Conservation (phyloP, 2,888 invertebrate genomes). For the Microctonus brassicae region DNA sequence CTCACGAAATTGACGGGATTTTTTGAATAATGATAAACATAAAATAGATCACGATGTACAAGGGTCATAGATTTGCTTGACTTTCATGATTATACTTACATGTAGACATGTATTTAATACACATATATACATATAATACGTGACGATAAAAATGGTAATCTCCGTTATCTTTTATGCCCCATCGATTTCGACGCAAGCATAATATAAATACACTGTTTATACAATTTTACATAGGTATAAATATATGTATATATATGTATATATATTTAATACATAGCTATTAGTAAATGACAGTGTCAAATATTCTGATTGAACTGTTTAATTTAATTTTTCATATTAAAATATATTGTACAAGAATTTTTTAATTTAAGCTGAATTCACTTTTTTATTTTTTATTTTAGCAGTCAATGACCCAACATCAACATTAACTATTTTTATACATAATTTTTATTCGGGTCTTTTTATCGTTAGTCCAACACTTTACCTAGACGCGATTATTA, state of each 20-base stretch:
- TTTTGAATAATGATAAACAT: neutral
- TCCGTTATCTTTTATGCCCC: constrained; percentile 11
- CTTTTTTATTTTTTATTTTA: too few species aligned
- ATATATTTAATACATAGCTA: too few species aligned
- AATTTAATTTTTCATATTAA: neutral
- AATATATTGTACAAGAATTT: too few species aligned
- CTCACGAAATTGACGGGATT: neutral
- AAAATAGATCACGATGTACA: neutral
- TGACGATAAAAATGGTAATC: constrained; percentile 12
- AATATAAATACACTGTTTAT: neutral
- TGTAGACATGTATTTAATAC: neutral
- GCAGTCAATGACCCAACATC: neutral
- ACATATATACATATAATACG: neutral
- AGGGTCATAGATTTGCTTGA: constrained; percentile 13
- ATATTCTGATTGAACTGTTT: neutral
- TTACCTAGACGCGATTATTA: neutral
- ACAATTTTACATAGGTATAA: neutral
- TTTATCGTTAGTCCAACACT: too few species aligned
- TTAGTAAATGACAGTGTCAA: too few species aligned
- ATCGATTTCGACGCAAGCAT: constrained; percentile 9
- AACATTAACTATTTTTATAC: too few species aligned
- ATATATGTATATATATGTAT: neutral
- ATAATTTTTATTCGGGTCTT: neutral
- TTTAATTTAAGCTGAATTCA: too few species aligned
- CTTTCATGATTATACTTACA: neutral